phyloP scores from a whole-genome alignment of 2,888 invertebrate genomes.

The Plagodis pulveraria region DNA sequence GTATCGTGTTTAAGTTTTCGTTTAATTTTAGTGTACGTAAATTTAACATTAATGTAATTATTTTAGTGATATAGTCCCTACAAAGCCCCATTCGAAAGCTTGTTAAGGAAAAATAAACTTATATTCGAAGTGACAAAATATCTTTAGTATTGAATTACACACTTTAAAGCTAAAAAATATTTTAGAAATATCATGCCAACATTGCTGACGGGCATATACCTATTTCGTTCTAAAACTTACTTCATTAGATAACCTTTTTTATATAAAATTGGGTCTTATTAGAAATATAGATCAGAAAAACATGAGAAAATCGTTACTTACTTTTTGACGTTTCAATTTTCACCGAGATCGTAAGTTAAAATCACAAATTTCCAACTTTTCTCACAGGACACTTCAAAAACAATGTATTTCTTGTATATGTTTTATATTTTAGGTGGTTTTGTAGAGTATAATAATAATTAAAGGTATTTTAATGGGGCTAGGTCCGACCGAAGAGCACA shows the following conservation, averaged over 20 bases:
- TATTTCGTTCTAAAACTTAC: no score
- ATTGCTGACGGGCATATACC: no score
- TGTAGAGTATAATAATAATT: slow-evolving; percentile 61
- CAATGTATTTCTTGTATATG: slow-evolving; percentile 13
- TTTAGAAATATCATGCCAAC: no score
- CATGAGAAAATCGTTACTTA: slow-evolving; percentile 67
- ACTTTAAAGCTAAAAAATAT: no score
- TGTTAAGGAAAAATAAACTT: no score
- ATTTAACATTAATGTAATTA: no score
- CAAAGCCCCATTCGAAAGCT: no score
- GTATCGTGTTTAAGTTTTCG: no score
- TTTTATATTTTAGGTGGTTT: slow-evolving; percentile 41
- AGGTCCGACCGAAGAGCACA: slow-evolving; percentile 67
- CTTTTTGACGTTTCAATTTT: slow-evolving; percentile 41
- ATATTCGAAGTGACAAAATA: no score
- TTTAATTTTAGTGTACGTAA: no score
- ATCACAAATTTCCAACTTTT: slow-evolving; percentile 15
- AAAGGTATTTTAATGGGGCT: slow-evolving; percentile 68
- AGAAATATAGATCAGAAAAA: slow-evolving; percentile 48
- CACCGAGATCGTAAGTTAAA: slow-evolving; percentile 10
- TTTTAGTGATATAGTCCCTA: no score
- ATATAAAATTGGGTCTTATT: neutral
- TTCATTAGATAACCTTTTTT: neutral
- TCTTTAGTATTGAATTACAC: no score
- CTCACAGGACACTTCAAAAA: slow-evolving; percentile 26